Base-by-base conservation (phyloP, 2,113 vertebrate species). In the Sturnira hondurensis region DNA sequence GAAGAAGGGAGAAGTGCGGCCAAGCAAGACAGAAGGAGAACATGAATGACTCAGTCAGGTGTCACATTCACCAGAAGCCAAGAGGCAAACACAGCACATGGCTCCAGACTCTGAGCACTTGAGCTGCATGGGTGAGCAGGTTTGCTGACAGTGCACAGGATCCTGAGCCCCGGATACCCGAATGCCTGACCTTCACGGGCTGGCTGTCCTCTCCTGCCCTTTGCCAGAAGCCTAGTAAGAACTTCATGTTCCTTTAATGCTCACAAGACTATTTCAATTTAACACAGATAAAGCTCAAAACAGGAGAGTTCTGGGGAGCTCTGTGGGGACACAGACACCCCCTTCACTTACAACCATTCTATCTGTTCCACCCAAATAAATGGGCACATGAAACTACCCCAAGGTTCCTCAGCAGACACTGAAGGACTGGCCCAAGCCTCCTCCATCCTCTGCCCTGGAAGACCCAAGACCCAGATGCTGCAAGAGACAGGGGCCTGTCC, bases 41-140 rank as follows among this genome's bases (percentile, higher is more conserved):
- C 22, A 19, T 1, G 14, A 52, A 31, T 36, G 19, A 33, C 3
- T 22, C 12, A 38, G 26, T 31, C 68, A 47, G 11, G 16, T 12
- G 15, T 28, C 78, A 65, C 5, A 7, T 22, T 1, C 0, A 24
- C n/a, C 56, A 19, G 65, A 52, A 78, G 87, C 61, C 61, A 15
- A 8, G 17, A 19, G 31, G 43, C 63, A 41, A 61, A 52, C 15
- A 24, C 26, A 41, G 38, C 3, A 0, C 11, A n/a, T 14, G 31
- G 31, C 10, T 36, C 33, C 19, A 4, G 50, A 33, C 7, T 15
- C 7, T 12, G 36, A 81, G 56, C n/a, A 15, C 2, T 2, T 2
- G 1, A 3, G 52, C 19, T 7, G 20, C 24, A 4, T 0, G 16
- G 0, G 17, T 0, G 5, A 24, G 38, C 1, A 15, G 33, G 71